A percentile compares a stretch with the other conserved stretches of the same genome.
Evolutionary conservation across 2,797 vertebrate genomes (phyloP).

Genomic region (Tapirus indicus): DNA sequence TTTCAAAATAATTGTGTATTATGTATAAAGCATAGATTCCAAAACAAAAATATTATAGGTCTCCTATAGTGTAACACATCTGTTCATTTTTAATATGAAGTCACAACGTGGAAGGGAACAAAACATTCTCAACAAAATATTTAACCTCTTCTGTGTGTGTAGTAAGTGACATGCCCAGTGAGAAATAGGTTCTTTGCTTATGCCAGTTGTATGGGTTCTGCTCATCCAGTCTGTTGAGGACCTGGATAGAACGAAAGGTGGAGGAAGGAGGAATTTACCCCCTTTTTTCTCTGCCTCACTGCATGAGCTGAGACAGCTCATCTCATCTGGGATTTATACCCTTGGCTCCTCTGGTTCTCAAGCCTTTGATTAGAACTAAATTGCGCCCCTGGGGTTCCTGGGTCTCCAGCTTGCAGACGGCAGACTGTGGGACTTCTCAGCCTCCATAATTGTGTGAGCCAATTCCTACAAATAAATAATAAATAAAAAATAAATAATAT

Average conservation of each 20-base stretch:
- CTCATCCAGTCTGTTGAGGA: not conserved
- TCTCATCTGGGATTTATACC: not conserved
- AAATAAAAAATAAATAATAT: not conserved
- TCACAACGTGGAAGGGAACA: not conserved
- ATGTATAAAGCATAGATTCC: not conserved
- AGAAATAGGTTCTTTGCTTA: not conserved
- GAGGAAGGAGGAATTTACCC: not conserved
- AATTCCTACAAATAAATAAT: no score
- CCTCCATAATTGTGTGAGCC: no score
- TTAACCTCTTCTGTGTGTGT: fast-evolving
- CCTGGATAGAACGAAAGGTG: not conserved
- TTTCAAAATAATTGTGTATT: not conserved
- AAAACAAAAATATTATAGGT: not conserved
- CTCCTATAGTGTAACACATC: not conserved
- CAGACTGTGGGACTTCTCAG: fast-evolving
- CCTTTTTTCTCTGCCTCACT: no score
- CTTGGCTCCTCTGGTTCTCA: not conserved
- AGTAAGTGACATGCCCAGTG: fast-evolving
- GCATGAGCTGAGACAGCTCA: not conserved
- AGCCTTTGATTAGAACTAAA: not conserved
- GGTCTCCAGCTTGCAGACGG: not conserved
- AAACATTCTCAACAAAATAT: not conserved
- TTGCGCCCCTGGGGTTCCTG: fast-evolving
- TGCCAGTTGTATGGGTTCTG: not conserved
- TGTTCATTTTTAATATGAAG: not conserved